Evolutionary conservation across 2,888 invertebrate species (phyloP).

Genomic region (Eulithis prunata): DNA sequence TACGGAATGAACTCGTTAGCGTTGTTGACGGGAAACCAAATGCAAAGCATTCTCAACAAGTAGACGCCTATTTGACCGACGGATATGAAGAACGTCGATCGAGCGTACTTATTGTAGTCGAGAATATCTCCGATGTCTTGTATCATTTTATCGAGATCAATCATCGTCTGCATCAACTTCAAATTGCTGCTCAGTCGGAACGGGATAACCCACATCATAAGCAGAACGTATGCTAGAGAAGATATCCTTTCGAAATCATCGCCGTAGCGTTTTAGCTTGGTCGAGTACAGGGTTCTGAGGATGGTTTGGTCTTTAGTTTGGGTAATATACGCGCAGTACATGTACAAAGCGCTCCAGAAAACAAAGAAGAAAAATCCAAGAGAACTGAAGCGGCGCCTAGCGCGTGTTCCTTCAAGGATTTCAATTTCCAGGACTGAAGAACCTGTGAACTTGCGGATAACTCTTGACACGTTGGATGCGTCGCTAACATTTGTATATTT

Average conservation of each 20-base stretch:
- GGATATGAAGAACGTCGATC: conserved; percentile 43
- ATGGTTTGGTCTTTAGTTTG: conserved; percentile 59
- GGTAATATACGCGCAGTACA: conserved; percentile 56
- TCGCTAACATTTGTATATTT: conserved; percentile 56
- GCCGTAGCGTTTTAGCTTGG: conserved; percentile 64
- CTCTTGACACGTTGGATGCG: conserved; percentile 44
- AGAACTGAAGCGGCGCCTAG: conserved; percentile 46
- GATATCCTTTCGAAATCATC: conserved; percentile 60
- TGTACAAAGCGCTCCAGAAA: conserved; percentile 52
- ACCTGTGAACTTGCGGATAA: conserved; percentile 55
- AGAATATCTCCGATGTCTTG: conserved; percentile 53
- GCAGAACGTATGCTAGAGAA: conserved; percentile 51
- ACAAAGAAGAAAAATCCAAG: conserved; percentile 51
- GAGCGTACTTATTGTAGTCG: conserved; percentile 51
- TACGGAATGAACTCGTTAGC: conserved; percentile 48
- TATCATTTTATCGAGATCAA: conserved; percentile 57
- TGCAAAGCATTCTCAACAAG: conserved; percentile 50
- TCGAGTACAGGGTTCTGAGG: conserved; percentile 60
- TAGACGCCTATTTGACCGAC: conserved; percentile 49
- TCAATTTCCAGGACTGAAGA: conserved; percentile 47
- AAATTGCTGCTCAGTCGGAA: conserved; percentile 51
- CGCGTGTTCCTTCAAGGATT: conserved; percentile 34
- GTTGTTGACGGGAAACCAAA: conserved; percentile 55
- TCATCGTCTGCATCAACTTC: conserved; percentile 48
- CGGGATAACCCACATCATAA: conserved; percentile 59